Base-by-base conservation (phyloP, 2,113 vertebrate genomes). In the Bostrychus sinensis region DNA sequence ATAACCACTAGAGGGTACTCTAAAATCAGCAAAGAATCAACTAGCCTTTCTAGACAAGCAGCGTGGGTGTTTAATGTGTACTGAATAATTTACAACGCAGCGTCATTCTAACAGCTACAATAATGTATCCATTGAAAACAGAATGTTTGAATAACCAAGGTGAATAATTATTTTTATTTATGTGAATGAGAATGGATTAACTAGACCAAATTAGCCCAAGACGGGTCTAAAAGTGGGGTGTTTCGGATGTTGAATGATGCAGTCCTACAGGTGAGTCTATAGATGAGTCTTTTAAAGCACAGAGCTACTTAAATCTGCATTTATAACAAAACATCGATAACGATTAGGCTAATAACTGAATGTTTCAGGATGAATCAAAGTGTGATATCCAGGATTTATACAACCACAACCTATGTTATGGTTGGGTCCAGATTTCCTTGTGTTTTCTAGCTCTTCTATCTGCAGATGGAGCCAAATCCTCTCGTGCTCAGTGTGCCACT, bases 1-100 rank as follows among this genome's bases (percentile, higher is more conserved):
- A 73, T 20, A 32, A 62, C 79, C 81, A 80, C 83, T 78, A 81
- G 83, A 64, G 66, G 81, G 67, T 38, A 69, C 37, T 32, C 62
- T 81, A 37, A 37, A 60, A 12, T 65, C 64, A 64, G 20, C 16
- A 59, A 72, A 55, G 30, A 68, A 32, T 53, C 38, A 13, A 45
- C 34, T 3, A 32, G 14, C 17, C 17, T 16, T 20, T 13, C 6
- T 17, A 4, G 10, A 13, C 1, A 4, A 3, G 30, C 22, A 8
- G 19, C 28, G 32, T 11, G 14, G 14, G 4, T 3, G 16, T 51
- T 51, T 9, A 13, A 38, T 28, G 5, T 7, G 5, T 45, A 8
- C 7, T 28, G 48, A 51, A n/a, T 16, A 10, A 39, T 10, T 25
- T 20, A 12, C 41, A 11, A 25, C 3, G 23, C 12, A 48, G 25